phyloP scores from a whole-genome alignment of 2,113 vertebrate genomes.

The Xenotilapia longispinis region DNA sequence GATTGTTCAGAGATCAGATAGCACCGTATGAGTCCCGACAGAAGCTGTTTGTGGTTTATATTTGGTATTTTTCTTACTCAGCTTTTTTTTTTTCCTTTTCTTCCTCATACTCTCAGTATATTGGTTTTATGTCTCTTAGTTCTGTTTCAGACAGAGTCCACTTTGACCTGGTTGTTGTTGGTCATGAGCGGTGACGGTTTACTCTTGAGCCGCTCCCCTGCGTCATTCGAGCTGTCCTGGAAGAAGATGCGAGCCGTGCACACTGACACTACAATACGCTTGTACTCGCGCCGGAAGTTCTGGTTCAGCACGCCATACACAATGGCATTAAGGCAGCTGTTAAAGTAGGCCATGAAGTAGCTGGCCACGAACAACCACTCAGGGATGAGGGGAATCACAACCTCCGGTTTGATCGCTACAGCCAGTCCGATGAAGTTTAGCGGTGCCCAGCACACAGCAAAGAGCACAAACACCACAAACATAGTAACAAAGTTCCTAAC shows the following conservation, averaged over 20 bases:
- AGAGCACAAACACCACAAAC: conserved; percentile 96
- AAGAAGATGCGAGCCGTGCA: conserved; percentile 85
- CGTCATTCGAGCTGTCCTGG: conserved; percentile 85
- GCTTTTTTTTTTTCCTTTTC: background rate
- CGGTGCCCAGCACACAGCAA: conserved; percentile 95
- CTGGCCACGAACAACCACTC: conserved; percentile 96
- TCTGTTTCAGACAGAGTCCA: conserved; percentile 84
- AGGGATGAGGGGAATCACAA: conserved; percentile 80
- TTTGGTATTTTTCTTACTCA: conserved; percentile 52
- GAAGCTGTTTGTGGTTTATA: conserved; percentile 33
- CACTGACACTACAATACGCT: conserved; percentile 83
- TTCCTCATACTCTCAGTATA: background rate
- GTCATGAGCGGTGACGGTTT: conserved; percentile 86
- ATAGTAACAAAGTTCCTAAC: conserved; percentile 94
- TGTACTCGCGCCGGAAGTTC: conserved; percentile 95
- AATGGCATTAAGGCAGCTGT: conserved; percentile 98
- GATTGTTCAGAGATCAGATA: conserved; percentile 58
- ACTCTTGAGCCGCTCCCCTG: conserved; percentile 80
- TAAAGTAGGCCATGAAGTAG: conserved; percentile 98
- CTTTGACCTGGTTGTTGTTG: conserved; percentile 88
- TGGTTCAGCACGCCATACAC: conserved; percentile 95
- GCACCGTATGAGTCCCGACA: conserved; percentile 57
- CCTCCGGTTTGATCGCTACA: conserved; percentile 82
- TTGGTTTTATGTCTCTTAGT: background rate
- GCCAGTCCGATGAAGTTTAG: conserved; percentile 92